A percentile compares a stretch with the other conserved stretches of the same genome.
Conservation (phyloP, 2,888 invertebrate genomes). For the Amitus sp. region DNA sequence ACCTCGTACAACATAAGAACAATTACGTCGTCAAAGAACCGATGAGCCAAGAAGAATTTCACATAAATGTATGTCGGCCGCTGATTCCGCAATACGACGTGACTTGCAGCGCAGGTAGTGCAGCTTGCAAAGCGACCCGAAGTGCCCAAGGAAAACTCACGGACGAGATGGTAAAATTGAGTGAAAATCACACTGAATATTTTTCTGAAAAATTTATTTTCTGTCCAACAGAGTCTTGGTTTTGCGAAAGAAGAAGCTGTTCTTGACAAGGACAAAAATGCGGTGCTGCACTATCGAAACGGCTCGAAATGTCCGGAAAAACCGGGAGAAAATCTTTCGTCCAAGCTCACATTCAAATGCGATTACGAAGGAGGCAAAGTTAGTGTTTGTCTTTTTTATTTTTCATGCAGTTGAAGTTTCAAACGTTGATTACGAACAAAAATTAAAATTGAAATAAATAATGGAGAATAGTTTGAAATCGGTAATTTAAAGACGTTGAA, state of each 20-base stretch:
- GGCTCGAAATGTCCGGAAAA: constrained; percentile 52
- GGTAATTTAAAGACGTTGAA: too few relatives aligned
- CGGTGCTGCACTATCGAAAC: constrained; percentile 45
- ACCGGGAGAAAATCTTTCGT: constrained; percentile 38
- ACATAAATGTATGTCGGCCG: constrained; percentile 58
- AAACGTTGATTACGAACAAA: too few relatives aligned
- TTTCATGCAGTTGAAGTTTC: too few relatives aligned
- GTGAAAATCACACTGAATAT: not conserved
- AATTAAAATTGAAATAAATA: too few relatives aligned
- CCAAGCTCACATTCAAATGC: constrained; percentile 49
- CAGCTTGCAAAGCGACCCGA: constrained; percentile 48
- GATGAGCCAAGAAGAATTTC: constrained; percentile 45
- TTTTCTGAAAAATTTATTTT: not conserved
- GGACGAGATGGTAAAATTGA: constrained; percentile 47
- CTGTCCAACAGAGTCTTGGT: constrained; percentile 49
- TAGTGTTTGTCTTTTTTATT: constrained; percentile 5
- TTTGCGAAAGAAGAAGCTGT: constrained; percentile 47
- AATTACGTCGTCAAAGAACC: constrained; percentile 50
- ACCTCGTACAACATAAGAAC: constrained; percentile 42
- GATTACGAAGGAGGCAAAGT: constrained; percentile 31
- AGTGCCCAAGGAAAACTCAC: constrained; percentile 41
- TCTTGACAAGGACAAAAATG: constrained; percentile 42
- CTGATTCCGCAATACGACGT: constrained; percentile 46
- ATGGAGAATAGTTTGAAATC: too few relatives aligned
- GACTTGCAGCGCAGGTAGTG: constrained; percentile 51